A percentile compares a stretch with the other conserved stretches of the same genome.
Evolutionary conservation across 1,140 invertebrate genomes (phyloP).

Genomic region (Physella acuta): DNA sequence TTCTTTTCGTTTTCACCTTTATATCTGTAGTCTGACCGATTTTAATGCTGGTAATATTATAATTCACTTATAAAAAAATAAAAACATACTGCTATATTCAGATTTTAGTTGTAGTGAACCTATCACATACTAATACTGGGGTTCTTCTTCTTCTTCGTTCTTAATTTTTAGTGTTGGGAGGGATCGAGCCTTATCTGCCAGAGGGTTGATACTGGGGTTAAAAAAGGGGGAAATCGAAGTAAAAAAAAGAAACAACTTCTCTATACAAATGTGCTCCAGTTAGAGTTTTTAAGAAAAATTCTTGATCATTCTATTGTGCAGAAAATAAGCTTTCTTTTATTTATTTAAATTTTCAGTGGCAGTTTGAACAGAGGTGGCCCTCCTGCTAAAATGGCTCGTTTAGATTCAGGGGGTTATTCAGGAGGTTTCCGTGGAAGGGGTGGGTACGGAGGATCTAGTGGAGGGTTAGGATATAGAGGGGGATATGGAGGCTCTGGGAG

Average conservation of each 20-base stretch:
- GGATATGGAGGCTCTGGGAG: background rate
- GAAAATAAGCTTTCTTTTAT: conserved; percentile 9
- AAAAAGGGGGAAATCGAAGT: background rate
- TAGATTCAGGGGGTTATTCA: background rate
- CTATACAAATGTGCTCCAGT: background rate
- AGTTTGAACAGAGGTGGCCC: background rate
- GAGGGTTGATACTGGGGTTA: too few species aligned
- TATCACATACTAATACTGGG: background rate
- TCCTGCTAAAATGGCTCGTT: conserved; percentile 22
- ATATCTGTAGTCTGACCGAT: too few species aligned
- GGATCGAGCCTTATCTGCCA: too few species aligned
- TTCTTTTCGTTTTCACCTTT: too few species aligned
- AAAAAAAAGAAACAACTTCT: background rate
- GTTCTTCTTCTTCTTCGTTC: too few species aligned
- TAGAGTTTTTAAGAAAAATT: background rate
- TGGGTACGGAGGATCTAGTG: background rate
- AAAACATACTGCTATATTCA: too few species aligned
- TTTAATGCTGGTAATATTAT: too few species aligned
- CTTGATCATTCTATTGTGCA: background rate
- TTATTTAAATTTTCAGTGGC: conserved; percentile 15
- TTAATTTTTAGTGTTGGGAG: too few species aligned
- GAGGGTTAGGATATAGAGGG: conserved; percentile 7
- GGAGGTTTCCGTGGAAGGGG: background rate
- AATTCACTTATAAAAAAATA: too few species aligned
- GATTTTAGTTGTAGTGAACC: too few species aligned